phyloP scores from a whole-genome alignment of 2,113 vertebrate species.

The Dendrocopos noguchii region DNA sequence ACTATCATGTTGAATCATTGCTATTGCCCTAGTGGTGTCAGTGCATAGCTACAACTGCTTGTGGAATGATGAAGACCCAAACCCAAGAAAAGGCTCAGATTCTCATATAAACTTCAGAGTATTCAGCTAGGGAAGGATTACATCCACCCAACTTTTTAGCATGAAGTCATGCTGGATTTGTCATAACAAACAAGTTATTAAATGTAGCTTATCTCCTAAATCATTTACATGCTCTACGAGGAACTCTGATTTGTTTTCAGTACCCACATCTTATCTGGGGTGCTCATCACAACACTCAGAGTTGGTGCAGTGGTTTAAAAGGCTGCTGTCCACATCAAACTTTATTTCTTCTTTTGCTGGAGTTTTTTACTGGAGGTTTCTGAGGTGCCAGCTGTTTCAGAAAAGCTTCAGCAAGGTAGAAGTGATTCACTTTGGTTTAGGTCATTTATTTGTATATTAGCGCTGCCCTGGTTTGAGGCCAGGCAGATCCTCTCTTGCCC shows the following conservation, averaged over 20 bases:
- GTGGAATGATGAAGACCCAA: conserved; percentile 18
- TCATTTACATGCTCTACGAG: not conserved
- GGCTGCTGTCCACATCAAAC: not conserved
- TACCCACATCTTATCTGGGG: not conserved
- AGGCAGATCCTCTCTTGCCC: no score
- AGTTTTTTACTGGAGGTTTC: not conserved
- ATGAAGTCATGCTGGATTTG: conserved; percentile 22
- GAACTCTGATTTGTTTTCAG: conserved; percentile 34
- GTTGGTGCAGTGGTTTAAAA: not conserved
- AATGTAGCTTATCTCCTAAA: conserved; percentile 13
- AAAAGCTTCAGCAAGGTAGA: not conserved
- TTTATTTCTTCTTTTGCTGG: not conserved
- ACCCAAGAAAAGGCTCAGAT: not conserved
- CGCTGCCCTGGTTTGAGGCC: no score
- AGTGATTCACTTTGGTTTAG: not conserved
- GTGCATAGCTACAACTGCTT: conserved; percentile 1
- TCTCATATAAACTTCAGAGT: conserved; percentile 3
- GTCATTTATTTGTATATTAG: not conserved
- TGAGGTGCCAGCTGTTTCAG: not conserved
- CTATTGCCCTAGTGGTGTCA: conserved; percentile 39
- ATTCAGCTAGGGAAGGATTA: not conserved
- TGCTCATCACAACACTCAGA: not conserved
- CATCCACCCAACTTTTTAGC: not conserved
- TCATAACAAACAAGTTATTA: conserved; percentile 37
- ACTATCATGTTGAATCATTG: conserved; percentile 28